A percentile compares a stretch with the other conserved stretches of the same genome.
Evolutionary conservation across 1,140 invertebrate species (phyloP).

Genomic region (Diorhabda carinulata): DNA sequence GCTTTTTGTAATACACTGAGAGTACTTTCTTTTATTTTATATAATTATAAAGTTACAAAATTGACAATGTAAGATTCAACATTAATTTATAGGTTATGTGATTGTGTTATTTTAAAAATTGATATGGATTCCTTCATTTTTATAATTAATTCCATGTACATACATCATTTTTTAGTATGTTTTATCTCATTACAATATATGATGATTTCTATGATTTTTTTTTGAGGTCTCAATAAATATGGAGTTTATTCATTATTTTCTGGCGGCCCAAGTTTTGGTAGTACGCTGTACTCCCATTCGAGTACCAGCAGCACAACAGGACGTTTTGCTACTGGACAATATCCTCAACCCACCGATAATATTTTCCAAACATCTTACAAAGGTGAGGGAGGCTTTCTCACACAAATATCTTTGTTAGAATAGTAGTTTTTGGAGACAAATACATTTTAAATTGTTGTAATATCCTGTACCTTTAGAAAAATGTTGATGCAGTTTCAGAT

Average conservation of each 20-base stretch:
- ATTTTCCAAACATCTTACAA: slow-evolving; percentile 54
- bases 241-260: slow-evolving; percentile 58
- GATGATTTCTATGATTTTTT: slow-evolving; percentile 8
- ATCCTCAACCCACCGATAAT: slow-evolving; percentile 50
- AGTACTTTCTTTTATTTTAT: too few species aligned
- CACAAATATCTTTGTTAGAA: too few species aligned
- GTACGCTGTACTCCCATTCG: slow-evolving; percentile 45
- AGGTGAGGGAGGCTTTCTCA: slow-evolving; percentile 45
- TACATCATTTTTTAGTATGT: not conserved
- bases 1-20: too few species aligned
- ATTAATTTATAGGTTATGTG: too few species aligned
- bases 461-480: not conserved
- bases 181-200: not conserved
- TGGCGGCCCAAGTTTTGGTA: slow-evolving; percentile 49
- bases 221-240: slow-evolving; percentile 54
- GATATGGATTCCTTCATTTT: too few species aligned
- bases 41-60: too few species aligned
- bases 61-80: too few species aligned
- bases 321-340: slow-evolving; percentile 48
- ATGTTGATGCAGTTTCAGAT: slow-evolving; percentile 56
- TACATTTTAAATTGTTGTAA: too few species aligned
- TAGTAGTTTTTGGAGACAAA: too few species aligned
- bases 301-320: slow-evolving; percentile 44
- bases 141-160: not conserved
- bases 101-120: too few species aligned